Conservation (phyloP, 2,113 vertebrate genomes). For the Pseudorasbora parva region DNA sequence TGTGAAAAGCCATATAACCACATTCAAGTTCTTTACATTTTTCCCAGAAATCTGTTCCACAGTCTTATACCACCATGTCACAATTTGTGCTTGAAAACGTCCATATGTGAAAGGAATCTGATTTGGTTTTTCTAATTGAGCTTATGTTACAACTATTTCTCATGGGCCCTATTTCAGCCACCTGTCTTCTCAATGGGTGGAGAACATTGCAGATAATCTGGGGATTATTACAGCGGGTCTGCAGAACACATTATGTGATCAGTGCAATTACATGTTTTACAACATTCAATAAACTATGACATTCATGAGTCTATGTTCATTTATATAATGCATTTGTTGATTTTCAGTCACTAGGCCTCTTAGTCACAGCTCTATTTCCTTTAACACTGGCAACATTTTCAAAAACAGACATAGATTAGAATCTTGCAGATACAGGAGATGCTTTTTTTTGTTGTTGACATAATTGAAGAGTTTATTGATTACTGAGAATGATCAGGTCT, state of each 20-base stretch:
- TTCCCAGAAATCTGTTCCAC: slow-evolving; percentile 36
- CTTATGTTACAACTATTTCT: slow-evolving; percentile 49
- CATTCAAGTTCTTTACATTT: slow-evolving; percentile 39
- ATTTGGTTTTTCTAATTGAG: slow-evolving; percentile 35
- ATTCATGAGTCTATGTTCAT: neutral
- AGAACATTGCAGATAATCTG: slow-evolving; percentile 23
- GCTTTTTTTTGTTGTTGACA: neutral
- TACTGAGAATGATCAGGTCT: neutral
- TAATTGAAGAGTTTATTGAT: neutral
- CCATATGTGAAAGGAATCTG: slow-evolving; percentile 42
- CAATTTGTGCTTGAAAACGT: slow-evolving; percentile 36
- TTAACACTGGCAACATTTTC: neutral
- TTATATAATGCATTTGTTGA: neutral
- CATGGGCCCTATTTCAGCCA: slow-evolving; percentile 49
- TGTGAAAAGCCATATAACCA: slow-evolving; percentile 30
- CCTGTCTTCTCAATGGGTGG: slow-evolving; percentile 35
- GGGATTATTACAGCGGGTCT: slow-evolving; percentile 28
- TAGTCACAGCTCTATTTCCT: neutral
- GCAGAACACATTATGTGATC: slow-evolving; percentile 19
- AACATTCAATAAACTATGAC: slow-evolving; percentile 1
- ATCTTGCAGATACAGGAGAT: neutral
- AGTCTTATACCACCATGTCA: slow-evolving; percentile 26
- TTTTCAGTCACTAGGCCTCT: neutral
- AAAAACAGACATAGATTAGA: neutral
- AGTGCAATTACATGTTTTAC: neutral